Evolutionary conservation across 2,797 vertebrate species (phyloP).

Genomic region (Cynopterus sphinx): DNA sequence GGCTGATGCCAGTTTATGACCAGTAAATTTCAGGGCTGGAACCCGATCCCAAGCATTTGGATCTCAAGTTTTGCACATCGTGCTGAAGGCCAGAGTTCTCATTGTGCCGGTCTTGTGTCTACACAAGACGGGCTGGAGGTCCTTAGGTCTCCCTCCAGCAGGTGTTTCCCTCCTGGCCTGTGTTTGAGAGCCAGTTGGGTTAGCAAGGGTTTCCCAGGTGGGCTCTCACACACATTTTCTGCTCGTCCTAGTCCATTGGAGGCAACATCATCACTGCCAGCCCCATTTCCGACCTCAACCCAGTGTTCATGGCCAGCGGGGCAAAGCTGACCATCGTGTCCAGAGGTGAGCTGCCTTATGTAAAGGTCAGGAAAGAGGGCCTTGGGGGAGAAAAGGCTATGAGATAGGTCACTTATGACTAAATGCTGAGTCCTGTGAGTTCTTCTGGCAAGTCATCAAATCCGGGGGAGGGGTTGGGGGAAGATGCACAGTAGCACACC

Average conservation of each 20-base stretch:
- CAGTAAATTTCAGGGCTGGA: not conserved
- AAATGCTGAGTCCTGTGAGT: not conserved
- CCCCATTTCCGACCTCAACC: constrained; percentile 98
- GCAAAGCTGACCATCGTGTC: constrained; percentile 91
- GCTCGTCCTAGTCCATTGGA: constrained; percentile 90
- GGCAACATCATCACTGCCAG: constrained; percentile 99
- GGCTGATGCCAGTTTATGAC: not conserved
- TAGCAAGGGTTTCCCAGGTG: not conserved
- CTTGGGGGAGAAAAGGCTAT: not conserved
- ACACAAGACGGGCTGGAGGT: not conserved
- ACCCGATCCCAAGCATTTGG: not conserved
- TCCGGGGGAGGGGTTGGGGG: not conserved
- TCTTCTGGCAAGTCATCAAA: not conserved
- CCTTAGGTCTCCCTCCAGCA: not conserved
- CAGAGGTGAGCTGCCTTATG: constrained; percentile 84
- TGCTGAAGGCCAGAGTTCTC: accelerated
- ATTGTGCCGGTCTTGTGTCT: not conserved
- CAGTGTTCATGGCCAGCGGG: constrained; percentile 93
- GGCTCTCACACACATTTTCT: constrained; percentile 22
- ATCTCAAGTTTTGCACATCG: not conserved
- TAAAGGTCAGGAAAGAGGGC: not conserved
- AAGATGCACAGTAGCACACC: no score
- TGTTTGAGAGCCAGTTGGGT: not conserved
- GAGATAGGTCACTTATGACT: not conserved
- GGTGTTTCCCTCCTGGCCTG: not conserved